Percentiles rank a stretch among this genome's conserved stretches.
Conservation (phyloP, 2,797 vertebrate species). For the Rousettus madagascariensis region DNA sequence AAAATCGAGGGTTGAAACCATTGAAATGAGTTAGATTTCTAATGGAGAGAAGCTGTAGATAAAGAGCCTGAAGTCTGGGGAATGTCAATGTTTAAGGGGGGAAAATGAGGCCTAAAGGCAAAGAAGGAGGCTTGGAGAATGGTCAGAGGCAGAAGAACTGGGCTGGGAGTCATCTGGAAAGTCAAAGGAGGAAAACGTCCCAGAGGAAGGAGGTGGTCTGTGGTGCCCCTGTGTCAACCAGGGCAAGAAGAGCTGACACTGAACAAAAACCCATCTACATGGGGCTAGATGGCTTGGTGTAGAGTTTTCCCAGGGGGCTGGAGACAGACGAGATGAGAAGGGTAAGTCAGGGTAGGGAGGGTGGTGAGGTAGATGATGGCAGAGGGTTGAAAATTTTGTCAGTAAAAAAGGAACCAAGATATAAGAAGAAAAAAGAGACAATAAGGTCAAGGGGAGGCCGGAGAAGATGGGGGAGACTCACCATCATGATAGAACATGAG, state of each 20-base stretch:
- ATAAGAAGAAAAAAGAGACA: background rate
- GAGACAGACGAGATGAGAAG: background rate
- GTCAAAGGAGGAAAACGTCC: background rate
- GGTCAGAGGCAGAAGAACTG: background rate
- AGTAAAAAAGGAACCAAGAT: background rate
- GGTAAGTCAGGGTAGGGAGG: background rate
- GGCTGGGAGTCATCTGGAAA: background rate
- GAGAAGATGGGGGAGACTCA: rapidly evolving
- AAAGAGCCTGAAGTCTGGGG: background rate
- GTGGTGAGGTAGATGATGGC: background rate
- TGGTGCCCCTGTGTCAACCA: background rate
- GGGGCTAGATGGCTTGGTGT: background rate
- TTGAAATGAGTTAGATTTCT: background rate
- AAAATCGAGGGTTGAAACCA: background rate
- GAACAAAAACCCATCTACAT: background rate
- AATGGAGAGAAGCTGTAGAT: background rate
- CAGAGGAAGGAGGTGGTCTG: background rate
- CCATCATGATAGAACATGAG: background rate
- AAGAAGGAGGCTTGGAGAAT: background rate
- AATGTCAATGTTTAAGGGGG: background rate
- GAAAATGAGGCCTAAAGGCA: background rate
- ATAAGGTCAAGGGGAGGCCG: background rate
- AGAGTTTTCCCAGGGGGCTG: background rate
- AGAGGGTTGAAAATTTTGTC: background rate
- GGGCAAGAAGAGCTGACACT: background rate